Evolutionary conservation across 2,797 vertebrate genomes (phyloP), one percentile per base, ranked within the genome.

Genomic region (Pterois miles): DNA sequence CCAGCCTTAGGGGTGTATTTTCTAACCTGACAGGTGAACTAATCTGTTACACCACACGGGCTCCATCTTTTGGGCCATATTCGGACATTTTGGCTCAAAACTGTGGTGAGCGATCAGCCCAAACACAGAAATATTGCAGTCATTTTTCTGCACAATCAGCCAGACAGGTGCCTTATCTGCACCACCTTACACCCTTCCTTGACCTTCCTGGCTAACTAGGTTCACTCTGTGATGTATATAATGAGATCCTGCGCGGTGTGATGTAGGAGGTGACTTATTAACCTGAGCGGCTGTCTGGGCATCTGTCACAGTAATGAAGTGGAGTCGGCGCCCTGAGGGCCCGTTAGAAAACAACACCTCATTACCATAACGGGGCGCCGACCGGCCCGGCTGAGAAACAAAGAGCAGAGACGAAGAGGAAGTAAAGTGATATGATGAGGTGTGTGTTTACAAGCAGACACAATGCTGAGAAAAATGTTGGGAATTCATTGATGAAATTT

Each of bases 241-340:
- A 83, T 76, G 78, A 71, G 60, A 54, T 12, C n/a, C 78, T 29
- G 59, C 6, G 13, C 7, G 9, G 52, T 22, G 62, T 46, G 31
- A 68, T 73, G 75, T 74, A 66, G 70, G 63, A 62, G 73, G 67
- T 16, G 60, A 66, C 67, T 74, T 60, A 80, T 83, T 84, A 81
- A 84, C 74, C 63, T 34, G 3, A 77, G 70, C 73, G 20, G 66
- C 80, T 66, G 80, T 58, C 54, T 29, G 1, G 48, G 82, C 86
- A 76, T 82, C 83, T 71, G 89, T 87, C 85, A 83, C 66, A 6
- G 63, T 90, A 84, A 90, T 86, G 81, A 86, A 73, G 79, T 72
- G 50, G 50, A 78, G 86, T 57, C 29, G 38, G 48, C 20, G 58
- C 73, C 70, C 58, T 0, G 36, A 53, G 80, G 70, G 52, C 62